Percentiles rank a stretch among this genome's conserved stretches.
phyloP scores from a whole-genome alignment of 2,113 vertebrate species.

The Cyanoderma ruficeps region DNA sequence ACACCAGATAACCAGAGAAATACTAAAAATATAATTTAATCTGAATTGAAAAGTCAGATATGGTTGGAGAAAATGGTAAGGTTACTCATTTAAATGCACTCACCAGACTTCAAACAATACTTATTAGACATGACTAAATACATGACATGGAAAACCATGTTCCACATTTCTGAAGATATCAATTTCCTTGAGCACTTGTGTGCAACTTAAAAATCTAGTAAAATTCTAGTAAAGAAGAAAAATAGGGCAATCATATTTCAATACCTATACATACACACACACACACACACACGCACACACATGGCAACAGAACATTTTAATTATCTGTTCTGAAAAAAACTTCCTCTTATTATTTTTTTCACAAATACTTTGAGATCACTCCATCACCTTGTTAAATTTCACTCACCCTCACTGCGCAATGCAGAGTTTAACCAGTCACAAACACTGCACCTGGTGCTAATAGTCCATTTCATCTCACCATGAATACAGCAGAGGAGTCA shows the following conservation, averaged over 20 bases:
- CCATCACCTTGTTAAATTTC: rapidly evolving
- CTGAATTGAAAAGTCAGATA: neutral
- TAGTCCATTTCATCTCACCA: neutral
- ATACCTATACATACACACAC: neutral
- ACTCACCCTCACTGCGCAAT: neutral
- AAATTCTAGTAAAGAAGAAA: neutral
- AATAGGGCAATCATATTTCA: neutral
- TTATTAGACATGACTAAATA: neutral
- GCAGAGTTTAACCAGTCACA: neutral
- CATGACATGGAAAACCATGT: neutral
- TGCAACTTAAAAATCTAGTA: neutral
- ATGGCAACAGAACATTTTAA: neutral
- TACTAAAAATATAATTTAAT: neutral
- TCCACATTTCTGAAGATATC: neutral
- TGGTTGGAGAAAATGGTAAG: neutral
- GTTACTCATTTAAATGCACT: neutral
- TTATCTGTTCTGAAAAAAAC: neutral
- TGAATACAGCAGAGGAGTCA: neutral
- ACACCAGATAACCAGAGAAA: neutral
- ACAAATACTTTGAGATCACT: neutral
- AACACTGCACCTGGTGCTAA: neutral
- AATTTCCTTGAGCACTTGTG: neutral
- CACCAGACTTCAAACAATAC: neutral
- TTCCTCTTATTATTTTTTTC: neutral
- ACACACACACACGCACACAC: no score